These are phyloP conservation scores for Falco berigora DNA, from an alignment of 2,797 vertebrate species.

Conservation along the genomic window DNA sequence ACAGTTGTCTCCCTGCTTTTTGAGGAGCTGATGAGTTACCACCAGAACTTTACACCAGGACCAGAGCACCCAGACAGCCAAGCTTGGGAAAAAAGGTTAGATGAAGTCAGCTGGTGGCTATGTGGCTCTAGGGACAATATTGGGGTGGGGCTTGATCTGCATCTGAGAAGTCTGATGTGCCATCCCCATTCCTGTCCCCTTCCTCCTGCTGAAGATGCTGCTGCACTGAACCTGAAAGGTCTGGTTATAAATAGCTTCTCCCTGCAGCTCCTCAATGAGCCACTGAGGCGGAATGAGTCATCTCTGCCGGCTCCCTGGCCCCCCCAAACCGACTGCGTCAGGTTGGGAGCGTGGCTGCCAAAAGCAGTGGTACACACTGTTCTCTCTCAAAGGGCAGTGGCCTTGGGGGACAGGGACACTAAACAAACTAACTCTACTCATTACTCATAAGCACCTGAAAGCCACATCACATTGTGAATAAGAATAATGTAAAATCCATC, in stretches of 20 bases:
- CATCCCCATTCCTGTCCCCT: not conserved
- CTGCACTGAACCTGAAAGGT: slow-evolving; percentile 66
- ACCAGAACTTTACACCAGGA: not conserved
- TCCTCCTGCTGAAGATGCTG: slow-evolving; percentile 37
- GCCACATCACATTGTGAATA: not conserved
- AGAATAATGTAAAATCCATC: not conserved
- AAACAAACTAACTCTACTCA: not conserved
- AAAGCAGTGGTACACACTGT: slow-evolving; percentile 14
- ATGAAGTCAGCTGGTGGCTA: not conserved
- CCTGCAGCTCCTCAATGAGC: slow-evolving; percentile 63
- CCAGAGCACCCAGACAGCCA: not conserved
- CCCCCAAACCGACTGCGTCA: slow-evolving; percentile 38
- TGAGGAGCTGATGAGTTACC: not conserved
- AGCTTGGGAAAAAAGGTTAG: not conserved
- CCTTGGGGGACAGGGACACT: slow-evolving; percentile 48
- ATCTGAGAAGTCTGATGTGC: not conserved
- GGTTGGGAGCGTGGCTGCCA: slow-evolving; percentile 39
- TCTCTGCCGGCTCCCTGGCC: slow-evolving; percentile 21
- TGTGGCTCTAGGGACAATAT: not conserved
- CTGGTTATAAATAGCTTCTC: slow-evolving; percentile 66
- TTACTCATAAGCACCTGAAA: slow-evolving; percentile 7
- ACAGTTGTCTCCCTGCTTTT: not conserved
- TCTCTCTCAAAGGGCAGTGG: slow-evolving; percentile 43
- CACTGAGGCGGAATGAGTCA: slow-evolving; percentile 66
- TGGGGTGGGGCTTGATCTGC: not conserved